phyloP scores from a whole-genome alignment of 2,888 invertebrate genomes.

The Dolomedes plantarius region DNA sequence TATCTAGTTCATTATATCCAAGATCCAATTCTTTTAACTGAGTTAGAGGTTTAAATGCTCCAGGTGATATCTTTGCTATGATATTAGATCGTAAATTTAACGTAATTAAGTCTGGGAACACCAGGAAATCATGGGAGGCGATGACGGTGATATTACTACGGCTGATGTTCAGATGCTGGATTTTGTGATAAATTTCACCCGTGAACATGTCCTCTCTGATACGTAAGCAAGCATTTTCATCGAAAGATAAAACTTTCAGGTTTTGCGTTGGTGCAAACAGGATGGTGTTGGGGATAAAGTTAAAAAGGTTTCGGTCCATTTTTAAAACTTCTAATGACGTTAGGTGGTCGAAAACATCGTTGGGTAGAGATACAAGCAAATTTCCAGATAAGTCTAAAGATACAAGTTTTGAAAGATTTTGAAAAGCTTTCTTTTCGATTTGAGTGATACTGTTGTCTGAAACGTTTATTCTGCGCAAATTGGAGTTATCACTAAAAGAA shows the following conservation, averaged over 20 bases:
- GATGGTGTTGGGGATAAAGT: conserved; percentile 74
- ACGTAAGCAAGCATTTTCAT: conserved; percentile 72
- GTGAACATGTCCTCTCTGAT: conserved; percentile 73
- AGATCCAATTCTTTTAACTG: conserved; percentile 69
- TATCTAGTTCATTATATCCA: conserved; percentile 73
- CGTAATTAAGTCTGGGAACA: conserved; percentile 62
- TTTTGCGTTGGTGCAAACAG: conserved; percentile 69
- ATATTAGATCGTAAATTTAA: conserved; percentile 73
- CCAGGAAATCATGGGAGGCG: conserved; percentile 73
- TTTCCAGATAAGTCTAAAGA: conserved; percentile 74
- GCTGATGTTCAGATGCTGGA: conserved; percentile 67
- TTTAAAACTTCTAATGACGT: conserved; percentile 65
- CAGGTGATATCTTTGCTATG: conserved; percentile 74
- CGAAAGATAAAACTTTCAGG: conserved; percentile 71
- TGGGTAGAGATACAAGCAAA: conserved; percentile 62
- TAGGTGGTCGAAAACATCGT: conserved; percentile 71
- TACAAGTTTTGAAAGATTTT: conserved; percentile 73
- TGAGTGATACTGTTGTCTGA: conserved; percentile 73
- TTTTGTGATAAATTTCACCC: conserved; percentile 52
- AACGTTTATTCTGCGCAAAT: conserved; percentile 72
- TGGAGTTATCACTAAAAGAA: conserved; percentile 74
- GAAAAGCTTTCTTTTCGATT: conserved; percentile 74
- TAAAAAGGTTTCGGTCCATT: conserved; percentile 73
- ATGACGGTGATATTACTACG: conserved; percentile 73
- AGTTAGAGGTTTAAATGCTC: conserved; percentile 72